Evolutionary conservation across 2,113 vertebrate species (phyloP).

Genomic region (Castor canadensis): DNA sequence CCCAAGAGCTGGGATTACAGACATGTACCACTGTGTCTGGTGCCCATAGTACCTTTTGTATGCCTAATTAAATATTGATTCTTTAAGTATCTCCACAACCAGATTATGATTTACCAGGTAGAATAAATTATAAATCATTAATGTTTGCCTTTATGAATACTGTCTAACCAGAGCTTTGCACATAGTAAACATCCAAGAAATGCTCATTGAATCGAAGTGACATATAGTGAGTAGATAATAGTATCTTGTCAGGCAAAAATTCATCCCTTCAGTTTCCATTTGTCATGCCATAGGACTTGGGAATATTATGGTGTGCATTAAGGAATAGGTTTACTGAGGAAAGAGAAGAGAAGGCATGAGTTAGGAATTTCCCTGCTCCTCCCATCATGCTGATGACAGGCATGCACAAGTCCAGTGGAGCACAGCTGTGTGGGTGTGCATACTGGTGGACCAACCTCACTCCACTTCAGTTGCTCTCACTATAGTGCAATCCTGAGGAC

Average conservation of each 20-base stretch:
- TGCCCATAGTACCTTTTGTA: not conserved
- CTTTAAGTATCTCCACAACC: not conserved
- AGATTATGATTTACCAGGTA: not conserved
- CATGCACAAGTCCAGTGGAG: no score
- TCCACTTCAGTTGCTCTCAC: not conserved
- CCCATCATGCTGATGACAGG: not conserved
- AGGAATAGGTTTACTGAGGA: not conserved
- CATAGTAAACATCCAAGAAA: not conserved
- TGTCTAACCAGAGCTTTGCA: not conserved
- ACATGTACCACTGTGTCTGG: no score
- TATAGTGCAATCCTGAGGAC: not conserved
- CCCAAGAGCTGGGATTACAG: no score
- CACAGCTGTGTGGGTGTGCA: not conserved
- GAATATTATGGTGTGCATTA: not conserved
- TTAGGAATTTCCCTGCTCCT: not conserved
- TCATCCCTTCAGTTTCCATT: not conserved
- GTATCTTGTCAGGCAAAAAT: not conserved
- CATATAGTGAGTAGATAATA: not conserved
- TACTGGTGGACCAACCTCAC: not conserved
- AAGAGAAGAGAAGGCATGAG: not conserved
- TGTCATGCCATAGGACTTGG: not conserved
- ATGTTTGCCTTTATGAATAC: not conserved
- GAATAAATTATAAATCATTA: not conserved
- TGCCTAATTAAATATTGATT: not conserved
- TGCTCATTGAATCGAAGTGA: not conserved